phyloP scores from a whole-genome alignment of 2,797 vertebrate species.

The Urophycis tenuis region DNA sequence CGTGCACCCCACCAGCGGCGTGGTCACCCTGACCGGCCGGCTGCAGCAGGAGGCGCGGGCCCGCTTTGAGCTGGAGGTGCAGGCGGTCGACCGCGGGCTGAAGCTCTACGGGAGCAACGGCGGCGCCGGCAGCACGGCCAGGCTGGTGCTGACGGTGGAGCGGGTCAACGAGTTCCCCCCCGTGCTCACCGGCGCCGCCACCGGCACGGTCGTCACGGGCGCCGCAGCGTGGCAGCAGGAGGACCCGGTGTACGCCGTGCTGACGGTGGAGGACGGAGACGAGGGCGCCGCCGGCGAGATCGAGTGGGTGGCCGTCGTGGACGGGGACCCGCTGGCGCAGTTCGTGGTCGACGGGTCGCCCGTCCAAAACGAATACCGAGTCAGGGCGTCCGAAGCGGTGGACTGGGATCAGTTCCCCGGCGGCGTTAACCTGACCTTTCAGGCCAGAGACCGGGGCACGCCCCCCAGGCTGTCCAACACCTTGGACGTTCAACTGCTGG shows the following conservation, averaged over 20 bases:
- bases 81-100: constrained; percentile 89
- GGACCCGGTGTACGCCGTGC: constrained; percentile 77
- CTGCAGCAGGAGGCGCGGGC: constrained; percentile 74
- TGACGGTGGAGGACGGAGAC: constrained; percentile 87
- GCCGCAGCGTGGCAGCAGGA: constrained; percentile 73
- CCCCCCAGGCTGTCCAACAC: constrained; percentile 83
- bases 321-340: constrained; percentile 83
- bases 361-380: constrained; percentile 79
- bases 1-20: constrained; percentile 89
- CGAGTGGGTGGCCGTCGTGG: constrained; percentile 85
- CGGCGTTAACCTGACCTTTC: constrained; percentile 89
- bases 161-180: constrained; percentile 84
- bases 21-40: constrained; percentile 79
- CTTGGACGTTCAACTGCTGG: constrained; percentile 76
- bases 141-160: constrained; percentile 76
- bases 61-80: constrained; percentile 84
- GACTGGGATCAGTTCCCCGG: constrained; percentile 83
- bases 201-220: too few species aligned
- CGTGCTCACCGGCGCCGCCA: constrained; percentile 70
- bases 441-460: constrained; percentile 89
- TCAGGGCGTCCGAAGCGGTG: constrained; percentile 73
- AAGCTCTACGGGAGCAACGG: constrained; percentile 89
- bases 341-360: constrained; percentile 83
- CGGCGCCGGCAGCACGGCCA: constrained; percentile 88
- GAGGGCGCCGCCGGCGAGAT: constrained; percentile 85